These are phyloP conservation scores for Orestias chungarensis DNA, from an alignment of 2,797 vertebrate species.

Conservation along the genomic window DNA sequence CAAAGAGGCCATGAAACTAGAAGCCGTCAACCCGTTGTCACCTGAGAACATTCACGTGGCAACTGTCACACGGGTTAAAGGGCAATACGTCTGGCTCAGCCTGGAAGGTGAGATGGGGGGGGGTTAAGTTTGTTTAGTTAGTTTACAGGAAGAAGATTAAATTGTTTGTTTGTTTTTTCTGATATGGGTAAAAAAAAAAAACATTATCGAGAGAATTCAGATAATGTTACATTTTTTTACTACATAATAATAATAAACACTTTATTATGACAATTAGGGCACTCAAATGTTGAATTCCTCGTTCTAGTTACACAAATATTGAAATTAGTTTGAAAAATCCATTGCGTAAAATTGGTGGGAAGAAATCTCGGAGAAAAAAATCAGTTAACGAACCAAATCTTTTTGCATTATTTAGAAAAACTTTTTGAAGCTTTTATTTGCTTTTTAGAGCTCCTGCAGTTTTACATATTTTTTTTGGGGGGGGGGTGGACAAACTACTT, in stretches of 20 bases:
- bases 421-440: neutral
- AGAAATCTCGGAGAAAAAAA: neutral
- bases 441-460: neutral
- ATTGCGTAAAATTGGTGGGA: neutral
- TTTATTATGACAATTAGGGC: neutral
- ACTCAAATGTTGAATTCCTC: neutral
- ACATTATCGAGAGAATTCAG: neutral
- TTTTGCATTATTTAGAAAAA: neutral
- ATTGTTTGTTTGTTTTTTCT: neutral
- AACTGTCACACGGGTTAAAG: constrained; percentile 89
- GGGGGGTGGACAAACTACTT: no score
- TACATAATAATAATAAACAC: neutral
- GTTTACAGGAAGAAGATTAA: neutral
- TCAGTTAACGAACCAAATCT: neutral
- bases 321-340: neutral
- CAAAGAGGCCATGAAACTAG: constrained; percentile 96
- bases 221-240: neutral
- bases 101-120: constrained; percentile 86
- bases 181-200: neutral
- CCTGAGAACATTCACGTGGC: constrained; percentile 94
- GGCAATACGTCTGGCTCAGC: constrained; percentile 92
- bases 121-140: constrained; percentile 9
- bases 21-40: constrained; percentile 91
- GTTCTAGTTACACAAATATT: neutral
- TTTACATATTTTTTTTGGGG: neutral